Percentiles rank a stretch among this genome's conserved stretches.
Conservation (phyloP, 2,113 vertebrate species). For the Fukomys damarensis region DNA sequence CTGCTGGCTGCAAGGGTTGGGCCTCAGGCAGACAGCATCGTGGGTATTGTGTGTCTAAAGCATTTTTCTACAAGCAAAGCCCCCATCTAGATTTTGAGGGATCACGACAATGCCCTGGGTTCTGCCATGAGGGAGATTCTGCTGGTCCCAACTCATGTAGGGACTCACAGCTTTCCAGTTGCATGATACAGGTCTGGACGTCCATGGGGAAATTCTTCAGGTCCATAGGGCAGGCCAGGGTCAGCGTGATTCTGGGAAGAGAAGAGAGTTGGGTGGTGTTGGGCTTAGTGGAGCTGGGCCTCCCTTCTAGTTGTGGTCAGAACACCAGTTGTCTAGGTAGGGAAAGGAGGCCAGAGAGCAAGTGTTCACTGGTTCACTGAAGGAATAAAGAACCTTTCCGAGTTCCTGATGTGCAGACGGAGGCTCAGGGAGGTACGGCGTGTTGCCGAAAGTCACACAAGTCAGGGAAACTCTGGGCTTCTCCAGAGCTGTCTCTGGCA, state of each 20-base stretch:
- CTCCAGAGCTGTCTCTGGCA: neutral
- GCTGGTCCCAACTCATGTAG: neutral
- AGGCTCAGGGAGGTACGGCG: neutral
- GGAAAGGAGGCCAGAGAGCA: neutral
- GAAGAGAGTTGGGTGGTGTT: neutral
- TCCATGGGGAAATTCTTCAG: slow-evolving; percentile 99
- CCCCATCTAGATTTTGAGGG: neutral
- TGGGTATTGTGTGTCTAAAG: neutral
- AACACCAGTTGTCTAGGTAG: neutral
- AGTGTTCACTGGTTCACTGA: neutral
- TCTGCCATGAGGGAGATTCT: neutral
- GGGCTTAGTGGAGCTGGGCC: neutral
- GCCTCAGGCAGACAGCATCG: neutral
- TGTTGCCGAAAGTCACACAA: neutral
- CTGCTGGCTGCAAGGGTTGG: neutral
- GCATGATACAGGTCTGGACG: slow-evolving; percentile 99
- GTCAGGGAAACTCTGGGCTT: neutral
- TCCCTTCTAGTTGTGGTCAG: neutral
- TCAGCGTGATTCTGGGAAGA: slow-evolving; percentile 94
- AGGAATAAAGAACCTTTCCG: neutral
- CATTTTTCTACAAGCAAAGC: neutral
- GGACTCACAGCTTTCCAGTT: slow-evolving; percentile 99
- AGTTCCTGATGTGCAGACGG: neutral
- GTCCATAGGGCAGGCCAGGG: slow-evolving; percentile 99
- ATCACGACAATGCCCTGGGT: neutral